Evolutionary conservation across 2,797 vertebrate genomes (phyloP), one percentile per base, ranked within the genome.

Genomic region (Muscicapa striata): DNA sequence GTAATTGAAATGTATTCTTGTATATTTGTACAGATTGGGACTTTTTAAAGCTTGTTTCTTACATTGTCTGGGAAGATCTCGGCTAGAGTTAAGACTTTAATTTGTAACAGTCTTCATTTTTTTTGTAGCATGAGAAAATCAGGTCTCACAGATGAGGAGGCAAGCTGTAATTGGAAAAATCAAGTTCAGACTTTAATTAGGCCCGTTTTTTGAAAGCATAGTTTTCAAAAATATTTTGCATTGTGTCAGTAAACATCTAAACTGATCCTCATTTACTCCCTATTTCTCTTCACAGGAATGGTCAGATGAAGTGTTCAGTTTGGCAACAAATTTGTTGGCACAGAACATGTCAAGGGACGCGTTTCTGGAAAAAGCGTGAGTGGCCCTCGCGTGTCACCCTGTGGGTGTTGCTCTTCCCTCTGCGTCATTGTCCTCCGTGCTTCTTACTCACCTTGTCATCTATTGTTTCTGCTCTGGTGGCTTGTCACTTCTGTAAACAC

Each of bases 291-390:
- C 97, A 24, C 96, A 99, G 99, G 99, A 99, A 97, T 99, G 99
- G 99, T 98, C 99, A 45, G 99, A 99, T 82, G 98, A 99, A 96
- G 98, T 99, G 95, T 99, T 99, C 98, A 99, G 97, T 95, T 97
- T 99, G 98, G 98, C 99, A 40, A 99, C 99, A 61, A 99, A 99
- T 96, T 94, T 99, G 63, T 89, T 99, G 98, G 98, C 99, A 22
- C 99, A 99, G 97, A 99, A 99, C 97, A 99, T 99, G 98, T 99
- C 99, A 68, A 98, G 99, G 95, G 99, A 99, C 2, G 98, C 98
- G 14, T 99, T 99, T 97, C 98, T 99, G 91, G 99, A 99, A 96
- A 99, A 99, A 98, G 98, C 98, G 99, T 99, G 98, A 97, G 99
- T 98, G 75, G 58, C 63, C 75, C 8, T 70, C 18, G 40, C 84